Evolutionary conservation across 2,888 invertebrate species (phyloP).

Genomic region (Eupelmus urozonus): DNA sequence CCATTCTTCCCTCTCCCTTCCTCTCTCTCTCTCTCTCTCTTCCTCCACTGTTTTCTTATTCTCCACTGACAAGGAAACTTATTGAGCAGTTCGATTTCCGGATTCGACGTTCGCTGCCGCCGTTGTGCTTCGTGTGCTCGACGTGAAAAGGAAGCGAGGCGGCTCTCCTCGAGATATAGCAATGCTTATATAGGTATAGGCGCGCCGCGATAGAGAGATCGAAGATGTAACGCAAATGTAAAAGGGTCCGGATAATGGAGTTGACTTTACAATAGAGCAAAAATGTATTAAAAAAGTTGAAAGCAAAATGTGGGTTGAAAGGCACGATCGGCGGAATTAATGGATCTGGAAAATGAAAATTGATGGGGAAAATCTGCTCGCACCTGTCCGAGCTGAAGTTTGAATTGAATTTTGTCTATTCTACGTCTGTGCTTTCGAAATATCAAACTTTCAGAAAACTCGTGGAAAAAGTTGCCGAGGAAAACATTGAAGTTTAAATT

Average conservation of each 20-base stretch:
- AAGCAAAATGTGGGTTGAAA: neutral
- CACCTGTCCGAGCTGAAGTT: no score
- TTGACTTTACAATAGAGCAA: constrained; percentile 8
- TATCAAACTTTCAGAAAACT: no score
- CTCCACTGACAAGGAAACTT: constrained; percentile 50
- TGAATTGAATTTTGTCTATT: no score
- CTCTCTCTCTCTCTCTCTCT: constrained; percentile 2
- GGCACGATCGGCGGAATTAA: neutral
- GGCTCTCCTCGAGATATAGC: neutral
- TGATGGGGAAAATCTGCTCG: no score
- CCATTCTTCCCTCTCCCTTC: neutral
- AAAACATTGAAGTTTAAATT: neutral
- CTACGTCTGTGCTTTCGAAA: no score
- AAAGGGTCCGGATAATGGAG: neutral
- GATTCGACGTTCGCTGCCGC: constrained; percentile 40
- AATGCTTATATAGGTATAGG: neutral
- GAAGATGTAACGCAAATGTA: neutral
- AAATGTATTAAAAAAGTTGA: constrained; percentile 20
- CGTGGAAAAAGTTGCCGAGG: neutral
- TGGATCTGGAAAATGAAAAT: neutral
- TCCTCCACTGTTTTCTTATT: constrained; percentile 32
- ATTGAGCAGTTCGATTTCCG: constrained; percentile 52
- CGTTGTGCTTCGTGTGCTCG: constrained; percentile 29
- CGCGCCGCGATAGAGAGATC: neutral
- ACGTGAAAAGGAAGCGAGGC: constrained; percentile 40